Percentiles rank a stretch among this genome's conserved stretches.
phyloP scores from a whole-genome alignment of 37 sponge, comb jelly and placozoan genomes.

The Agelas oroides region DNA sequence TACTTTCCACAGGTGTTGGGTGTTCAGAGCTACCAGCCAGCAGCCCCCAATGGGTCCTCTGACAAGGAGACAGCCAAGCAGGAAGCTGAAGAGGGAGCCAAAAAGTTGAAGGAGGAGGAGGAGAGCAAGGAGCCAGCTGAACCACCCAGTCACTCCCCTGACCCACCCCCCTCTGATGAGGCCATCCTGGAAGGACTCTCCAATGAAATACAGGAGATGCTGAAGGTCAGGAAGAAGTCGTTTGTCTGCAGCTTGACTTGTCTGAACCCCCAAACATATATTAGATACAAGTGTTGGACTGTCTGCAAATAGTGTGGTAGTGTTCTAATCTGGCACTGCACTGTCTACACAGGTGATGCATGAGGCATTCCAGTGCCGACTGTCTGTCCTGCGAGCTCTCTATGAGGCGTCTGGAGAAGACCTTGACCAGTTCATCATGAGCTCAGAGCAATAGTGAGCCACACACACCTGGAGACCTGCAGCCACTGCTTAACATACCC shows the following conservation, averaged over 20 bases:
- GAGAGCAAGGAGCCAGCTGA: slow-evolving; percentile 26
- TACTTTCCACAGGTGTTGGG: slow-evolving; percentile 29
- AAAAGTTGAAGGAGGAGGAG: slow-evolving; percentile 11
- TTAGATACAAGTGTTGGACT: too few species aligned
- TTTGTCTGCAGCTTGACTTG: too few species aligned
- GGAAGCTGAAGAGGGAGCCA: slow-evolving; percentile 32
- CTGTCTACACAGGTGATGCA: slow-evolving; percentile 55
- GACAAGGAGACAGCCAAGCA: slow-evolving; percentile 5
- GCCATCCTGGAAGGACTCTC: slow-evolving; percentile 44
- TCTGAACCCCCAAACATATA: too few species aligned
- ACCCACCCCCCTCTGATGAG: neutral
- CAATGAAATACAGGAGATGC: slow-evolving; percentile 43
- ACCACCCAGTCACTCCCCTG: neutral
- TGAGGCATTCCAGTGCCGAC: slow-evolving; percentile 77
- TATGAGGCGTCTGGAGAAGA: slow-evolving; percentile 70
- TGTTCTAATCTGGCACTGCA: neutral
- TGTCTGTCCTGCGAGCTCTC: slow-evolving; percentile 74
- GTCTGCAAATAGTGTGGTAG: too few species aligned
- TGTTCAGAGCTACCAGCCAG: slow-evolving; percentile 38
- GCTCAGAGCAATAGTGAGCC: slow-evolving; percentile 65
- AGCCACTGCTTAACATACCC: neutral
- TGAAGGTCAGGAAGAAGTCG: slow-evolving; percentile 47
- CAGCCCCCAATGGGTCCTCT: neutral
- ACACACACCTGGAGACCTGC: too few species aligned
- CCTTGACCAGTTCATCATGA: slow-evolving; percentile 61